Base-by-base conservation (phyloP, 2,113 vertebrate genomes). In the Passer montanus region DNA sequence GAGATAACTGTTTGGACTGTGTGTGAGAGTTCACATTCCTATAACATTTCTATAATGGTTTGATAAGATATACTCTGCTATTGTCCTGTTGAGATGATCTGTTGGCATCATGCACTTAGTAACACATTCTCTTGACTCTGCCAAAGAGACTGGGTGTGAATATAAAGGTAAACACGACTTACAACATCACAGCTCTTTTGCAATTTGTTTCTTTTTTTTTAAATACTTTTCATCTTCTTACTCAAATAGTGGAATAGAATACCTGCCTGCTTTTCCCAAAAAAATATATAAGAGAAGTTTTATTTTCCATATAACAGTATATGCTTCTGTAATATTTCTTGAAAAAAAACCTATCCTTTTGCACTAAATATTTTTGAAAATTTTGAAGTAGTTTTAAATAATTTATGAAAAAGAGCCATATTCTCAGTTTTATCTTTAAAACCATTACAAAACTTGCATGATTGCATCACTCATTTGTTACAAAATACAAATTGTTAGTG, bases 341-440 rank as follows among this genome's bases (percentile, higher is more conserved):
- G 68, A 7, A 31, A 66, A 58, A 53, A 78, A 23, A 15, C 26
- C 37, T 94, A 74, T 94, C 77, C 50, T 96, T 97, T 97, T 97
- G 89, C 92, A 97, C 89, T 97, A 90, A 93, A 30, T 97, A 97
- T 97, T 98, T 98, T 97, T 97, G 72, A 95, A 95, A 90, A 60
- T 55, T 91, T 70, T 79, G 47, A 97, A 94, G 50, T 93, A 87
- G 90, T 97, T 96, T 95, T 87, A 94, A 97, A 88, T 96, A 89
- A 95, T 94, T 90, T 94, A 92, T 96, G 79, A 98, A 86, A 91
- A 78, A 92, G 79, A 87, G 94, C 86, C 89, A 96, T 49, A 44
- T 88, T 83, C 59, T 31, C 49, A 62, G 80, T 81, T 91, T 84
- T 91, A 60, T 81, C 93, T 73, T 92, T 84, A 86, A 94, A 96